Evolutionary conservation across 2,797 vertebrate species (phyloP), one percentile per base, ranked within the genome.

Genomic region (Poeciliopsis presidionis): DNA sequence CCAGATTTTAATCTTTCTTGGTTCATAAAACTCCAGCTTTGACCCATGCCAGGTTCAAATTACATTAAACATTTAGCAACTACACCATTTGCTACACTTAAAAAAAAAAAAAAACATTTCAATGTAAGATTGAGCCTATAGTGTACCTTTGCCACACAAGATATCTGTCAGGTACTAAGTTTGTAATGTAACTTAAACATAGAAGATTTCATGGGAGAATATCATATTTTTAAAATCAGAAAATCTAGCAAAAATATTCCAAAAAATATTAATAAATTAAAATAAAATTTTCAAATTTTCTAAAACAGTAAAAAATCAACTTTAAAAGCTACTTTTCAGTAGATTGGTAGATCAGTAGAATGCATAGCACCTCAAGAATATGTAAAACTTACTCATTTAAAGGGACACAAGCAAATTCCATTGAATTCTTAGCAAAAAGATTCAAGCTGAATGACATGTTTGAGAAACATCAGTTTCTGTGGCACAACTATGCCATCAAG

Each of bases 401-500:
- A 57, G 55, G 16, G 22, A 30, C 11, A 65, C 6, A 65, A 11
- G 36, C 36, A 39, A 65, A 18, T n/a, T 63, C 33, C 30, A 57
- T 14, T 20, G n/a, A 22, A 57, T 16, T 39, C 18, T 46, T 71
- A 5, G 41, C 30, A 71, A 43, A 77, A 22, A 43, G 36, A 70
- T 43, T 12, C 20, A 22, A 67, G 36, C 20, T 67, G 8, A 36
- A 41, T 67, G 36, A 36, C 61, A 63, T 20, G 16, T 63, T 63
- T 63, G 30, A 63, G 33, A 18, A 20, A 3, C 33, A 36, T 20
- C 59, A 18, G 16, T 46, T 46, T 11, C 20, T 12, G 36, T 51
- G 55, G 73, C 47, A 39, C 77, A 22, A 75, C 47, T 69, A 6
- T 55, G 72, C 72, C 72, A 67, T 45, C 39, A 49, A 74, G 47